Percentiles rank a stretch among this genome's conserved stretches.
These are phyloP conservation scores for Amphilophus citrinellus DNA, from an alignment of 2,113 vertebrate species.

Conservation along the genomic window DNA sequence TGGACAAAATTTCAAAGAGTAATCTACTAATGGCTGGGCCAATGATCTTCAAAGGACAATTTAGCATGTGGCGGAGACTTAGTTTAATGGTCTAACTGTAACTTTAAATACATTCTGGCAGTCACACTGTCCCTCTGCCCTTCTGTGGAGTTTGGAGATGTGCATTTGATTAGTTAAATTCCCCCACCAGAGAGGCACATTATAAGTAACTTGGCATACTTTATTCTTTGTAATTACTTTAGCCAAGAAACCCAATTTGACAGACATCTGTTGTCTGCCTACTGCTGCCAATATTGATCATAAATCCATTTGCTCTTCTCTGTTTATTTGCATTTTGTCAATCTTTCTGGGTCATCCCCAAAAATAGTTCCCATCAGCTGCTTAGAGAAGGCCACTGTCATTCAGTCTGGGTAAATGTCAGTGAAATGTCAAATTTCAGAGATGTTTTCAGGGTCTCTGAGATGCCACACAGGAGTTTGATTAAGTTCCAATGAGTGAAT, in stretches of 20 bases:
- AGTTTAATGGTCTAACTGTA: conserved; percentile 40
- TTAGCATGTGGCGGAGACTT: conserved; percentile 34
- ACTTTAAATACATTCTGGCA: conserved; percentile 30
- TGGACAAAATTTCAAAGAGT: conserved; percentile 39
- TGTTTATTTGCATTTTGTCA: conserved; percentile 46
- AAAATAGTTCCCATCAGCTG: conserved; percentile 46
- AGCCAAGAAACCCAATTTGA: conserved; percentile 26
- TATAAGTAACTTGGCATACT: conserved; percentile 1
- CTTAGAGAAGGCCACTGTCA: conserved; percentile 15
- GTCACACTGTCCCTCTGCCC: background rate
- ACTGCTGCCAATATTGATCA: conserved; percentile 42
- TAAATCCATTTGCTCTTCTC: conserved; percentile 42
- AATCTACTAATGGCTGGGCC: conserved; percentile 32
- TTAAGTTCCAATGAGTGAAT: conserved; percentile 15
- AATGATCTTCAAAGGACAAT: conserved; percentile 43
- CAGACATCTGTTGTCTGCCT: conserved; percentile 37
- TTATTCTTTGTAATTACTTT: conserved; percentile 37
- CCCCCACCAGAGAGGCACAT: background rate
- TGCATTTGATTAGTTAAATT: conserved; percentile 22
- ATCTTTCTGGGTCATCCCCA: conserved; percentile 27
- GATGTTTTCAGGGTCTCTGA: conserved; percentile 14
- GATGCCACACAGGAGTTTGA: conserved; percentile 27
- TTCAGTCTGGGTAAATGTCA: conserved; percentile 59
- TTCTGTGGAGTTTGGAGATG: background rate
- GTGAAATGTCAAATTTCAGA: conserved; percentile 49